Conservation (phyloP, 2,113 vertebrate genomes). For the Stigmatopora argus region DNA sequence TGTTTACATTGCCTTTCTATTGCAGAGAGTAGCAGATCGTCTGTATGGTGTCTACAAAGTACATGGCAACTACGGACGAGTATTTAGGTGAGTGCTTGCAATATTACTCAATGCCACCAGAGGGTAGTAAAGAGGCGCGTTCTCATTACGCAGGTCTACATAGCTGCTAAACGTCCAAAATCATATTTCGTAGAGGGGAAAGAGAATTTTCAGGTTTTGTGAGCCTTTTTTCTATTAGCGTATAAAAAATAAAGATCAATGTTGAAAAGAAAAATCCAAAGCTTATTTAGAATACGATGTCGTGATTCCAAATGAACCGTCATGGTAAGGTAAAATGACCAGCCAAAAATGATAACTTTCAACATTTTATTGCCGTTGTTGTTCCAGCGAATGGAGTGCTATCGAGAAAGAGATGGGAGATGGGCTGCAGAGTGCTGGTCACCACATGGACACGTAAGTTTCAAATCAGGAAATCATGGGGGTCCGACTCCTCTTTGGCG, state of each 20-base stretch:
- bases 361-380: slow-evolving; percentile 3
- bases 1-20: slow-evolving; percentile 25
- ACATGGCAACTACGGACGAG: slow-evolving; percentile 90
- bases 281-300: too few species aligned
- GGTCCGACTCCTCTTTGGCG: too few species aligned
- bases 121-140: neutral
- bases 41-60: slow-evolving; percentile 94
- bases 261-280: too few species aligned
- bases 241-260: too few species aligned
- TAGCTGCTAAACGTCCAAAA: too few species aligned
- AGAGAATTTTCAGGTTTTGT: too few species aligned
- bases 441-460: slow-evolving; percentile 95
- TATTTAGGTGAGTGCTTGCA: slow-evolving; percentile 79
- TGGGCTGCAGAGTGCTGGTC: slow-evolving; percentile 92
- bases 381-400: slow-evolving; percentile 86
- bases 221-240: too few species aligned
- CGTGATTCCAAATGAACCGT: too few species aligned
- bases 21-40: slow-evolving; percentile 85
- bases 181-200: too few species aligned
- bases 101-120: neutral
- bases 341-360: too few species aligned
- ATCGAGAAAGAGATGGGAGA: slow-evolving; percentile 96
- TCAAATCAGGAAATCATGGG: neutral
- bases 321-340: too few species aligned
- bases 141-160: too few species aligned